A percentile compares a stretch with the other conserved stretches of the same genome.
Conservation (phyloP, 2,888 invertebrate genomes). For the Lamproptera curius region DNA sequence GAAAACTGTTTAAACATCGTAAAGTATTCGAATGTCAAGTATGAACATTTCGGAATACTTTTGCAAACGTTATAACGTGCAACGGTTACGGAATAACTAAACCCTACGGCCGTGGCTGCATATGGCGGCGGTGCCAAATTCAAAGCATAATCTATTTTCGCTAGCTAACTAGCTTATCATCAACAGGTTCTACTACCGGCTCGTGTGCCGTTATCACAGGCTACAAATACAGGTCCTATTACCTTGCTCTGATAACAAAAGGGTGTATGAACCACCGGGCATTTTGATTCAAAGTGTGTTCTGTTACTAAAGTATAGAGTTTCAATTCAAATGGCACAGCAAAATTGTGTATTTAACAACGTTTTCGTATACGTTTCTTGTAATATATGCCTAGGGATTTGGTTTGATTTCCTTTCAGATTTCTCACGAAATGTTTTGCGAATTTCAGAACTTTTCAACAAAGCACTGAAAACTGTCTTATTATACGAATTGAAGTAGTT, state of each 20-base stretch:
- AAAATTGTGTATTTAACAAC: slow-evolving; percentile 10
- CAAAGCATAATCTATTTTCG: slow-evolving; percentile 68
- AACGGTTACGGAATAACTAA: slow-evolving; percentile 35
- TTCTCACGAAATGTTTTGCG: not conserved
- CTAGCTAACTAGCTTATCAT: slow-evolving; percentile 58
- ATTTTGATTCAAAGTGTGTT: not conserved
- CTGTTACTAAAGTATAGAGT: not conserved
- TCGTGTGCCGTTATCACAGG: slow-evolving; percentile 73
- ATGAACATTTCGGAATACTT: no score
- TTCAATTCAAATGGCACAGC: not conserved
- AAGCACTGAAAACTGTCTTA: no score
- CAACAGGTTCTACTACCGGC: slow-evolving; percentile 73
- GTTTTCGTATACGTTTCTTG: slow-evolving; percentile 10
- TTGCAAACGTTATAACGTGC: slow-evolving; percentile 19
- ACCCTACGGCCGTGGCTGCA: slow-evolving; percentile 40
- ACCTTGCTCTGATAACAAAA: slow-evolving; percentile 7
- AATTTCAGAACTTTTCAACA: no score
- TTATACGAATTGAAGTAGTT: no score
- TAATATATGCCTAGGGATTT: slow-evolving; percentile 4
- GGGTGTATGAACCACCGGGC: not conserved
- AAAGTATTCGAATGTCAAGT: not conserved
- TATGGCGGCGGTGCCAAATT: slow-evolving; percentile 43
- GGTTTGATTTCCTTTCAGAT: not conserved
- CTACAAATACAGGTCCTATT: slow-evolving; percentile 60
- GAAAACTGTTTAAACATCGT: no score